Percentiles rank a stretch among this genome's conserved stretches.
Evolutionary conservation across 2,113 vertebrate genomes (phyloP).

Genomic region (Pomatorhinus ruficollis): DNA sequence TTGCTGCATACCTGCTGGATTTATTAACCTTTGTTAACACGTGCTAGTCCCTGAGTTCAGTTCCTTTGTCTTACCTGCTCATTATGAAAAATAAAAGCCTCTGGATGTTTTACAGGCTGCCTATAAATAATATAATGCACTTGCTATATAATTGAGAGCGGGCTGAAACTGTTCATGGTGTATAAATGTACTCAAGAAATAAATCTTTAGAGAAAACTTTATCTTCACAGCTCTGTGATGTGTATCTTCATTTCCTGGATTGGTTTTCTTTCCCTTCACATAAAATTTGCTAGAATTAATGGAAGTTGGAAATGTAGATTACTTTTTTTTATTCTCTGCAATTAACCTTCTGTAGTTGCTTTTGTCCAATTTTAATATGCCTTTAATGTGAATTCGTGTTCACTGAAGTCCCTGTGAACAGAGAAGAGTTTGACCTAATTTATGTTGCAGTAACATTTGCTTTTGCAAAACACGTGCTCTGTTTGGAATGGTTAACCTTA

Average conservation of each 20-base stretch:
- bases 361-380: background rate
- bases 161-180: background rate
- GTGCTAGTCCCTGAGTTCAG: background rate
- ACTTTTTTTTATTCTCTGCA: background rate
- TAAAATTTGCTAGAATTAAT: background rate
- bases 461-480: background rate
- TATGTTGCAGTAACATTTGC: background rate
- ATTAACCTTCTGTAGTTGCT: background rate
- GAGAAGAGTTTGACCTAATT: background rate
- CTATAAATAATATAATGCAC: slow-evolving; percentile 6
- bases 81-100: slow-evolving; percentile 12
- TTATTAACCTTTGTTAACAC: background rate
- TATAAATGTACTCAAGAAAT: background rate
- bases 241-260: background rate
- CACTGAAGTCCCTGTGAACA: background rate
- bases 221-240: background rate
- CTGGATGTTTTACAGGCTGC: slow-evolving; percentile 1
- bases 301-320: background rate
- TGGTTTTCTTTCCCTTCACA: background rate
- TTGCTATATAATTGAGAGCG: background rate
- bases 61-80: background rate
- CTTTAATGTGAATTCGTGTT: background rate
- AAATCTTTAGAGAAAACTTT: slow-evolving; percentile 12
- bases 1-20: background rate
- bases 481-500: background rate